These are phyloP conservation scores for Listrodromus nycthemerus DNA, from an alignment of 2,888 invertebrate species.

Conservation along the genomic window DNA sequence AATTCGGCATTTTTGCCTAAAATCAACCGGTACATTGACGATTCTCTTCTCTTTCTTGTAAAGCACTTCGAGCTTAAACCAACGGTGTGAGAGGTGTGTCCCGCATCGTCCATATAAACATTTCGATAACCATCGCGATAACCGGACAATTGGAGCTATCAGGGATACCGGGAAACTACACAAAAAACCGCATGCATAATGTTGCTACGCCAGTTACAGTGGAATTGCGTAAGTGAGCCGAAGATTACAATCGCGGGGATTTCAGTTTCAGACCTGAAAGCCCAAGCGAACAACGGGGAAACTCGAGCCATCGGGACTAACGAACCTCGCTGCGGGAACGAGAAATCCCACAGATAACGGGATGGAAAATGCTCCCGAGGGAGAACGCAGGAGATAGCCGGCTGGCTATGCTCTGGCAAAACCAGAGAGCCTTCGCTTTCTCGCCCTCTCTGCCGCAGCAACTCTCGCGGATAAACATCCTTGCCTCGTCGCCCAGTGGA, in stretches of 20 bases:
- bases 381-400: conserved; percentile 72
- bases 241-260: conserved; percentile 66
- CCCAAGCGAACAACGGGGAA: conserved; percentile 59
- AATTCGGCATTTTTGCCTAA: background rate
- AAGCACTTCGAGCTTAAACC: background rate
- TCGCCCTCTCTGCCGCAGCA: conserved; percentile 47
- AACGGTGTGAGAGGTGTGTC: background rate
- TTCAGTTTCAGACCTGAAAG: conserved; percentile 61
- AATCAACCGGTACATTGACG: background rate
- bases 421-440: conserved; percentile 37
- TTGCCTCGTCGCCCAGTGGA: conserved; percentile 36
- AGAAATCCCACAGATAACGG: conserved; percentile 79
- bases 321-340: conserved; percentile 73
- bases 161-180: background rate
- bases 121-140: background rate
- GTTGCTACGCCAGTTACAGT: conserved; percentile 14
- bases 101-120: background rate
- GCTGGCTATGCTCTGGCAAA: conserved; percentile 53
- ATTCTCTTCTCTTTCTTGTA: too few species aligned
- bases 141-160: background rate
- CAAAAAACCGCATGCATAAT: background rate
- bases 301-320: conserved; percentile 75
- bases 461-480: conserved; percentile 69
- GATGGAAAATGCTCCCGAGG: conserved; percentile 78
- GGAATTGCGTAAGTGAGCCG: conserved; percentile 59